A percentile compares a stretch with the other conserved stretches of the same genome.
These are phyloP conservation scores for Hemithea aestivaria DNA, from an alignment of 2,888 invertebrate species.

Conservation along the genomic window DNA sequence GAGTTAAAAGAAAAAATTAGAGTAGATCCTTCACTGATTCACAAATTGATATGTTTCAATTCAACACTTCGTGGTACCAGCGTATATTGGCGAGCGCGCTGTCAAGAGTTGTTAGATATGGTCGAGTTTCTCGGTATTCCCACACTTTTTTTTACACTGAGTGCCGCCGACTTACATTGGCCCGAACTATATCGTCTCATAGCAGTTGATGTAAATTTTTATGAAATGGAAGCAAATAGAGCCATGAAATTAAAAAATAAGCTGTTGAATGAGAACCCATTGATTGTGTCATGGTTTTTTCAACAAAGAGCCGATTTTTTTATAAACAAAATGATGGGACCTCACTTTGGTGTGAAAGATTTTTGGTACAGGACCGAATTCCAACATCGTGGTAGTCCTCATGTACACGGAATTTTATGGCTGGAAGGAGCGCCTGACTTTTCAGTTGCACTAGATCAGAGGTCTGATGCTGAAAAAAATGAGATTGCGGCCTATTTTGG, in stretches of 20 bases:
- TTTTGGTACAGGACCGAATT: neutral
- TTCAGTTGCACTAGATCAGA: neutral
- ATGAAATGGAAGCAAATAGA: no score
- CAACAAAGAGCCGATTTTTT: neutral
- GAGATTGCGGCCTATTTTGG: neutral
- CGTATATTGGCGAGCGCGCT: slow-evolving; percentile 1
- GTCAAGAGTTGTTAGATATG: slow-evolving; percentile 1
- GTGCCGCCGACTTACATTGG: slow-evolving; percentile 1
- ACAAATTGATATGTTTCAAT: neutral
- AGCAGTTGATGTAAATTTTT: no score
- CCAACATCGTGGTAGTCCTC: neutral
- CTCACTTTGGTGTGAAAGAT: neutral
- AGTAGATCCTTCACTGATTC: neutral
- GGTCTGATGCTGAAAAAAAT: neutral
- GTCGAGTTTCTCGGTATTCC: neutral
- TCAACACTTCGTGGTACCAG: neutral
- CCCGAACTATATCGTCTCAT: no score
- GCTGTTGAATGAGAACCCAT: neutral
- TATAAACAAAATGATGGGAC: neutral
- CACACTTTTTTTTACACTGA: neutral
- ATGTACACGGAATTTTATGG: slow-evolving; percentile 1
- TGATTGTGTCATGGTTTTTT: slow-evolving; percentile 1
- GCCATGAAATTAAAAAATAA: neutral
- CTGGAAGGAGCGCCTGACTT: neutral
- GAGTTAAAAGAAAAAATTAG: neutral